Conservation (phyloP, 2,797 vertebrate species). For the Heterohyrax brucei region DNA sequence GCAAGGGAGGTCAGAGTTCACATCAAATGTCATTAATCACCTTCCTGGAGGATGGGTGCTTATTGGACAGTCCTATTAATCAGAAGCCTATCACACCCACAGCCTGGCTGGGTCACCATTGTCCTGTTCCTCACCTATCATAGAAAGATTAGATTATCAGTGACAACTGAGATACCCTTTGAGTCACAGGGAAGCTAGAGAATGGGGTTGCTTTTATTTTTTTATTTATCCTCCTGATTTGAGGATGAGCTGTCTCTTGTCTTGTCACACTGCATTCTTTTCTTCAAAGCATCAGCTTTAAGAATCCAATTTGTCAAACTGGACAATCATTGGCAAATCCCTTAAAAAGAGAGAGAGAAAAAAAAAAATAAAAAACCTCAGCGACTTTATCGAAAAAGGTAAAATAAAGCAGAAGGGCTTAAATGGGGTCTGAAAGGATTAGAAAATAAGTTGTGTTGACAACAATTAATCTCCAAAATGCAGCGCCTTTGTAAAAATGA, state of each 20-base stretch:
- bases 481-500: constrained; percentile 86
- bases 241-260: constrained; percentile 93
- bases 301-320: constrained; percentile 94
- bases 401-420: constrained; percentile 93
- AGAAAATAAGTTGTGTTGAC: constrained; percentile 90
- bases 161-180: constrained; percentile 92
- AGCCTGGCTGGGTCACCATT: constrained; percentile 92
- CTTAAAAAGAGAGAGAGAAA: constrained; percentile 83
- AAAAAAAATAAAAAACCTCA: constrained; percentile 80
- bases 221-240: constrained; percentile 91
- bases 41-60: constrained; percentile 89
- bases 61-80: constrained; percentile 93
- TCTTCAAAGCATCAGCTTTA: constrained; percentile 91
- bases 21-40: constrained; percentile 93
- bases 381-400: constrained; percentile 93
- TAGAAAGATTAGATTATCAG: constrained; percentile 95
- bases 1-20: constrained; percentile 81
- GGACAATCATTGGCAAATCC: constrained; percentile 92
- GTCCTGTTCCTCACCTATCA: constrained; percentile 93
- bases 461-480: constrained; percentile 92
- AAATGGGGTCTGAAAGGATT: constrained; percentile 91
- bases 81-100: constrained; percentile 92
- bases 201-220: constrained; percentile 90
- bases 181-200: constrained; percentile 89
- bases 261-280: constrained; percentile 93